These are phyloP conservation scores for Pomatostomus ruficeps DNA, from an alignment of 2,113 vertebrate genomes.

Conservation along the genomic window DNA sequence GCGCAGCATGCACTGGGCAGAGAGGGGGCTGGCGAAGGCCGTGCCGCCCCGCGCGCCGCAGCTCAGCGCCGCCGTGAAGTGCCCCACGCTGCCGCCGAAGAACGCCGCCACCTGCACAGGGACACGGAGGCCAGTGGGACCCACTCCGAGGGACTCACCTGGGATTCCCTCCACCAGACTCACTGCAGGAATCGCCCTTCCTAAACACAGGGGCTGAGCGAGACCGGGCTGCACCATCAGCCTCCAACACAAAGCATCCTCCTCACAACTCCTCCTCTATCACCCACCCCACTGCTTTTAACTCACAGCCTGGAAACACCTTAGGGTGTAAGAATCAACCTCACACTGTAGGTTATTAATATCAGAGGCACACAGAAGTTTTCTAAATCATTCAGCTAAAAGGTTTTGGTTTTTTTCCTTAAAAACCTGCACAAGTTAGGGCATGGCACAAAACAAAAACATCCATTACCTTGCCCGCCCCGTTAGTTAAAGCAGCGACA, in stretches of 20 bases:
- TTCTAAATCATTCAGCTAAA: not conserved
- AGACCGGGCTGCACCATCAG: not conserved
- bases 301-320: not conserved
- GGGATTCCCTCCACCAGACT: no score
- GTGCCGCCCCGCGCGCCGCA: slow-evolving; percentile 80
- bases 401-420: not conserved
- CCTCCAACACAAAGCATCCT: not conserved
- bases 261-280: not conserved
- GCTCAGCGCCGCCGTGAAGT: slow-evolving; percentile 81
- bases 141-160: no score
- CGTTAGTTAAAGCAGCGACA: slow-evolving; percentile 83
- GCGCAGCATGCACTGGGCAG: slow-evolving; percentile 87
- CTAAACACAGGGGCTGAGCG: not conserved
- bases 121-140: no score
- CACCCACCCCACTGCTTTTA: not conserved
- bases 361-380: not conserved
- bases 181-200: not conserved
- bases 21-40: slow-evolving; percentile 80
- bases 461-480: slow-evolving; percentile 84
- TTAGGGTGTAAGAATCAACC: not conserved
- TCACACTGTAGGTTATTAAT: not conserved
- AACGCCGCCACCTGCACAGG: slow-evolving; percentile 95
- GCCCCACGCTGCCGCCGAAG: slow-evolving; percentile 93
- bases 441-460: not conserved
- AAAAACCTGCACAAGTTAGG: not conserved